Base-by-base conservation (phyloP, 2,888 invertebrate species). In the Dioctria rufipes region DNA sequence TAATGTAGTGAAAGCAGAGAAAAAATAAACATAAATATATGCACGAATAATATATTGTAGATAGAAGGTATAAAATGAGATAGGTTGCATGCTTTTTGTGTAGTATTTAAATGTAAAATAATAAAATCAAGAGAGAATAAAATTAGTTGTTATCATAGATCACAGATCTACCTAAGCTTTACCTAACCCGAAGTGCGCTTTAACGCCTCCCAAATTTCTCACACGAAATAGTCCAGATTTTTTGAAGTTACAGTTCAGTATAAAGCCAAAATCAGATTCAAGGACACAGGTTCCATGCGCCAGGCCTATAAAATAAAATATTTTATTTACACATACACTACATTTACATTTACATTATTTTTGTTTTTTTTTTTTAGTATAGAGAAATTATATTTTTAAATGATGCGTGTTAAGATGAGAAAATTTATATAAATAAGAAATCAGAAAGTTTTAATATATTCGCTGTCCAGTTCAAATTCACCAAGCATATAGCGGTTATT, bases 181-280 rank as follows among this genome's bases (percentile, higher is more conserved):
- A 96, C 96, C 96, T 91, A 96, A 92, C 90, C 96, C 95, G 88
- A 96, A 93, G 91, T 95, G 95, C 87, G 96, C 95, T 91, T 96
- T 96, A 88, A 96, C 91, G 85, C 96, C 96, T 88, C 96, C 96
- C 86, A 96, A 93, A 90, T 96, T 96, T 90, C 96, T 92, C 86
- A 96, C 94, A 88, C 96, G 93, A 92, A 96, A 96, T 86, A 96
- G 92, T 85, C 95, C 94, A 85, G 96, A 95, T 90, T 96, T 96
- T 92, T 95, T 95, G 93, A 96, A 96, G 88, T 95, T 95, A 91
- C 96, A 96, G 92, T 96, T 96, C 89, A 96, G 92, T 88, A 93
- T 93, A 92, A 96, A 95, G 86, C 96, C 96, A 88, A 95, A 96
- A 90, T 96, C 96, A 86, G 96, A 95, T 89, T 95, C 95, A 89